Base-by-base conservation (phyloP, 2,888 invertebrate genomes). In the Panorpa germanica region DNA sequence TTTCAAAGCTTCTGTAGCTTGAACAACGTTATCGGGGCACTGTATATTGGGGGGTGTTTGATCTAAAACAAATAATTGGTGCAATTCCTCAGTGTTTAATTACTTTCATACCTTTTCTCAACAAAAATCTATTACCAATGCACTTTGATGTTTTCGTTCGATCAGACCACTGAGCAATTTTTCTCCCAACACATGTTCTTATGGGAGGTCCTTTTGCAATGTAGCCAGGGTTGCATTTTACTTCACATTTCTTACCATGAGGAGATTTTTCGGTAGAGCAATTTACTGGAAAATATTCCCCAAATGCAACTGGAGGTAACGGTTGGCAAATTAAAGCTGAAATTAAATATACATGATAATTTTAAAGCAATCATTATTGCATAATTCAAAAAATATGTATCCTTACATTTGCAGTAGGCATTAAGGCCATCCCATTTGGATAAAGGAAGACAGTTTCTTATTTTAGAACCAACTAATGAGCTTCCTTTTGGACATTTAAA, bases 391-490 rank as follows among this genome's bases (percentile, higher is more conserved):
- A n/a, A n/a, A n/a, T n/a, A n/a, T n/a, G n/a, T 17, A 15, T 11
- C 41, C 46, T 50, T 50, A 71, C 71, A 65, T 57, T 66, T 67
- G 45, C 75, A 76, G 27, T 63, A 56, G 2, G 67, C 62, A 36
- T 62, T 63, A 8, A 73, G 51, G 3, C 75, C 75, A 41, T 71
- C 70, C 75, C 75, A 76, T 43, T 64, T 59, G 1, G 69, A 65
- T 25, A 71, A 52, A 0, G 73, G 70, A 25, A 76, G 50, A 41
- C 75, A 76, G 16, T 63, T 67, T 21, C 74, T 49, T 36, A 61
- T 59, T 36, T 57, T 55, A 10, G 73, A 70, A 2, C 74, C 74
- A 12, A 69, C 62, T 26, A 73, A 49, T 38, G 61, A 59, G 44
- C 61, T 65, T 1, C 73, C 74, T n/a, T 54, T 51, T 33, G 63